These are phyloP conservation scores for Aratinga solstitialis DNA, from an alignment of 2,797 vertebrate species.

Conservation along the genomic window DNA sequence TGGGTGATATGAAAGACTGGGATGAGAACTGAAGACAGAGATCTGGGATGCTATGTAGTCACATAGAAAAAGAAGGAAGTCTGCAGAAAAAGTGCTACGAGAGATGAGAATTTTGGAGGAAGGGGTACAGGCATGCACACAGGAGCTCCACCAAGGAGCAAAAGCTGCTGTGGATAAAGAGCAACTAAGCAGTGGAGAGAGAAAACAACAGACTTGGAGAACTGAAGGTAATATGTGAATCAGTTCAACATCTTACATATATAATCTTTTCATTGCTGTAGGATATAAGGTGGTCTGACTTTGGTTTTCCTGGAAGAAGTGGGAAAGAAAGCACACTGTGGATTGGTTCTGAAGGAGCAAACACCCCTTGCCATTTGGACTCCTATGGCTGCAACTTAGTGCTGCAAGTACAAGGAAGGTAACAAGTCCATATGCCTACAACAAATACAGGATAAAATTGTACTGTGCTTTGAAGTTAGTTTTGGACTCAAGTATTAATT, in stretches of 20 bases:
- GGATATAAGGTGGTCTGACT: conserved; percentile 92
- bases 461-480: neutral
- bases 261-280: conserved; percentile 55
- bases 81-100: neutral
- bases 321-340: conserved; percentile 92
- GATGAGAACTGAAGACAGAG: neutral
- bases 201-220: neutral
- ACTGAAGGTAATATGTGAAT: neutral
- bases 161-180: neutral
- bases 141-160: neutral
- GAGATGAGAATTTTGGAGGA: neutral
- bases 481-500: neutral
- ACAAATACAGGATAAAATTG: neutral
- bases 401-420: conserved; percentile 96
- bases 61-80: neutral
- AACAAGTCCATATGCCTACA: conserved; percentile 33
- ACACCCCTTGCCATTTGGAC: conserved; percentile 95
- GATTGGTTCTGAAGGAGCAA: conserved; percentile 90
- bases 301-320: conserved; percentile 89
- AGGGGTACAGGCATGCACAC: neutral
- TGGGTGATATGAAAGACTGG: neutral
- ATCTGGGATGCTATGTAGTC: neutral
- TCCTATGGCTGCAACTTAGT: conserved; percentile 95
- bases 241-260: neutral
- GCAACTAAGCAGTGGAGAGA: neutral